phyloP scores from a whole-genome alignment of 2,113 vertebrate species.

The Psephotus haematonotus region DNA sequence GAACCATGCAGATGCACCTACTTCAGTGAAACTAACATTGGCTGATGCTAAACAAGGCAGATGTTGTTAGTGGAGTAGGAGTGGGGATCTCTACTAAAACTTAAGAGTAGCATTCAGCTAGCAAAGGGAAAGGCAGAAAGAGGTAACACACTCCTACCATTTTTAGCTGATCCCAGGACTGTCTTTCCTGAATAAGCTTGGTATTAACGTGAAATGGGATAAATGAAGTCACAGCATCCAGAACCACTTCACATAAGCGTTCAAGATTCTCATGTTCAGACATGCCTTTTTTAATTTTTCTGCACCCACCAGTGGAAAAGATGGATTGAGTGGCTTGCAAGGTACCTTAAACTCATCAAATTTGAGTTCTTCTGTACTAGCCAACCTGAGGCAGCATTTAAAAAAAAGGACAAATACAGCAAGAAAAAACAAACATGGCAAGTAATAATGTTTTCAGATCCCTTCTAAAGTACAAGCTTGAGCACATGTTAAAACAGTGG shows the following conservation, averaged over 20 bases:
- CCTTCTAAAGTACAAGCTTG: background rate
- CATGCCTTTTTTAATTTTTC: background rate
- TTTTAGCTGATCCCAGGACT: background rate
- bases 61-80: fast-evolving
- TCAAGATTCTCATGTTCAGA: background rate
- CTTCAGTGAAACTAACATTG: background rate
- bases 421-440: background rate
- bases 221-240: background rate
- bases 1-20: background rate
- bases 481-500: background rate
- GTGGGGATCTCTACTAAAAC: background rate
- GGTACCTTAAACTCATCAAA: background rate
- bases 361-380: background rate
- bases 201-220: background rate
- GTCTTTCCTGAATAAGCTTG: background rate
- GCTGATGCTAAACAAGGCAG: background rate
- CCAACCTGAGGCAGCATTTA: background rate
- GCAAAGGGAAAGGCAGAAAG: background rate
- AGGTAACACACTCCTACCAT: background rate
- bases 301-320: background rate
- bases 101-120: background rate
- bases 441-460: background rate
- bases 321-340: background rate
- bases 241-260: background rate
- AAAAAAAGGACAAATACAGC: background rate